Conservation (phyloP, 37 sponge, comb jelly and placozoan species). For the Halisarca cf. caerulea region DNA sequence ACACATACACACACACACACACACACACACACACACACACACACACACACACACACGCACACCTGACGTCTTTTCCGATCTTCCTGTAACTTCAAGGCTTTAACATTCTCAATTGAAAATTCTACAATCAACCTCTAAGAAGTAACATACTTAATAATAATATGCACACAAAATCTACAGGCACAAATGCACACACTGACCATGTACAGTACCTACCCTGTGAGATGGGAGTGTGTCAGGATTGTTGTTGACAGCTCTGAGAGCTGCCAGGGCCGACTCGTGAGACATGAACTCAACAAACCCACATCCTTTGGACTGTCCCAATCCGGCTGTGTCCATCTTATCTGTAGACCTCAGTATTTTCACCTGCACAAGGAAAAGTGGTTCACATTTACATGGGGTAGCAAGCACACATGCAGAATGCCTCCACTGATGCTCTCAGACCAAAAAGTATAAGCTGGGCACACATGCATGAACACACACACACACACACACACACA, state of each 20-base stretch:
- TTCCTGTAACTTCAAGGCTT: slow-evolving; percentile 64
- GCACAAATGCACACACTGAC: neutral
- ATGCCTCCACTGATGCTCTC: neutral
- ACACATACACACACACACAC: slow-evolving; percentile 11
- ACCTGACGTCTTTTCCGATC: slow-evolving; percentile 52
- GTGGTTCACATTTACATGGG: neutral
- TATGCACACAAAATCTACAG: neutral
- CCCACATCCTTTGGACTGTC: slow-evolving; percentile 80
- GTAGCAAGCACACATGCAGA: neutral
- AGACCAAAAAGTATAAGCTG: neutral
- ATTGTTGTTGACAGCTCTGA: slow-evolving; percentile 84
- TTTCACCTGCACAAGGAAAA: slow-evolving; percentile 47
- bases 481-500: neutral
- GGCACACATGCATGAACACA: neutral
- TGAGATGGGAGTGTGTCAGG: slow-evolving; percentile 59
- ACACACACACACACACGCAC: slow-evolving; percentile 19
- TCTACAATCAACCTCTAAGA: slow-evolving; percentile 90
- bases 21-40: slow-evolving; percentile 25
- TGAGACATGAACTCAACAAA: slow-evolving; percentile 90
- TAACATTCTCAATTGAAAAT: slow-evolving; percentile 88
- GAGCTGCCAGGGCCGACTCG: slow-evolving; percentile 80
- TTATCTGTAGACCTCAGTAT: slow-evolving; percentile 74
- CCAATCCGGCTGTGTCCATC: slow-evolving; percentile 69
- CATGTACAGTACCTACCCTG: slow-evolving; percentile 27
- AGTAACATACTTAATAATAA: neutral